Base-by-base conservation (phyloP, 1,140 invertebrate genomes). In the Eufriesea mexicana region DNA sequence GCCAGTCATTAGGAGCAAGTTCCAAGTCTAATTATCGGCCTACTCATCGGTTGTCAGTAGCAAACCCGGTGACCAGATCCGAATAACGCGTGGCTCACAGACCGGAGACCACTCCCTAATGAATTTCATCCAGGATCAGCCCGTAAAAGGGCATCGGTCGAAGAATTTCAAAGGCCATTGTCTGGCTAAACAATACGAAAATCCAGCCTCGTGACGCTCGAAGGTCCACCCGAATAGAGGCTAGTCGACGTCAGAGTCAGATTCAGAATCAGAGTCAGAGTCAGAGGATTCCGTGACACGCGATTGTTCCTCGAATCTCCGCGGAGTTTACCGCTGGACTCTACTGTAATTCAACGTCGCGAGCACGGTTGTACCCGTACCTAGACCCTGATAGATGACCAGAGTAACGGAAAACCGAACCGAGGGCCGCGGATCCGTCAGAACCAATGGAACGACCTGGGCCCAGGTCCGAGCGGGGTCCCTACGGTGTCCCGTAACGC, bases 401-500 rank as follows among this genome's bases (percentile, higher is more conserved):
- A 14, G 28, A 35, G 14, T 9, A 28, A 18, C 54, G 5, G 14
- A 49, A 9, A 12, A 49, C 25, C 14, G 42, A 64, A 64, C 61
- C 42, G 42, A 42, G 47, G 14, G 47, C 25, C 23, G n/a, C n/a
- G n/a, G n/a, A n/a, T n/a, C n/a, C n/a, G n/a, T n/a, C n/a, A n/a
- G n/a, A n/a, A n/a, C n/a, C n/a, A n/a, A n/a, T n/a, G n/a, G n/a
- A n/a, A n/a, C n/a, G n/a, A n/a, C n/a, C n/a, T n/a, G n/a, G n/a
- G n/a, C n/a, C 16, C 35, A 42, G 51, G 61, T 55, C 54, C n/a
- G 67, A 75, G 25, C 45, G 25, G 49, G 14, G 18, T 49, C 54
- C 35, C 64, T 76, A 35, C 57, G 57, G 47, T 8, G 42, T 74
- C 73, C 79, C 64, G 84, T 78, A 83, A 86, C 16, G 7, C 47